Evolutionary conservation across 2,113 vertebrate species (phyloP).

Genomic region (Nothoprocta pentlandii): DNA sequence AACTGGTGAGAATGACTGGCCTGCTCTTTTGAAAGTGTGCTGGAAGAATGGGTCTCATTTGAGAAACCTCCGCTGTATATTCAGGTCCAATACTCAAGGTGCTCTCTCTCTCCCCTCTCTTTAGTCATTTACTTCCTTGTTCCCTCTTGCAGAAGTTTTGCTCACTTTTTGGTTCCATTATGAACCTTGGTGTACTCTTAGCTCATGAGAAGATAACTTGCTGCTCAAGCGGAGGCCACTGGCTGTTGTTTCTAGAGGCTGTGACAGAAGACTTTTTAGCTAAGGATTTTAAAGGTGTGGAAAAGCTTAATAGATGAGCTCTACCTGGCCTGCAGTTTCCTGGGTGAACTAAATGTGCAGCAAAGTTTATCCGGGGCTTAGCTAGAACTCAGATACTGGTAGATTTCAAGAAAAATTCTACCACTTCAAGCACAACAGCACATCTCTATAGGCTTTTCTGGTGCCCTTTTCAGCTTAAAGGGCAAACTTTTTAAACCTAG

Average conservation of each 20-base stretch:
- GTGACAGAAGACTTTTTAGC: not conserved
- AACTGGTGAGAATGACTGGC: not conserved
- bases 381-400: not conserved
- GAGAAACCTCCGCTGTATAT: not conserved
- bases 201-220: not conserved
- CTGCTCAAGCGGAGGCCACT: not conserved
- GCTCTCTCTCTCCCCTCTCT: not conserved
- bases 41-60: not conserved
- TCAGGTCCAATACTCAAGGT: not conserved
- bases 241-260: not conserved
- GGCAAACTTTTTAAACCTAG: not conserved
- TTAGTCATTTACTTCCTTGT: not conserved
- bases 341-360: not conserved
- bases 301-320: not conserved
- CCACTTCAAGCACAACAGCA: not conserved
- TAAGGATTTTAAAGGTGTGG: not conserved
- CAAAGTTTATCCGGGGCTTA: not conserved
- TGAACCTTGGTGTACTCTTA: not conserved
- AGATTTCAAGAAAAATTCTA: not conserved
- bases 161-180: not conserved
- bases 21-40: not conserved
- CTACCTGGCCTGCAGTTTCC: not conserved
- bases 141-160: not conserved
- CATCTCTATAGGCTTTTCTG: not conserved
- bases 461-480: not conserved